A percentile compares a stretch with the other conserved stretches of the same genome.
phyloP scores from a whole-genome alignment of 2,888 invertebrate species.

The Parelbella ahira region DNA sequence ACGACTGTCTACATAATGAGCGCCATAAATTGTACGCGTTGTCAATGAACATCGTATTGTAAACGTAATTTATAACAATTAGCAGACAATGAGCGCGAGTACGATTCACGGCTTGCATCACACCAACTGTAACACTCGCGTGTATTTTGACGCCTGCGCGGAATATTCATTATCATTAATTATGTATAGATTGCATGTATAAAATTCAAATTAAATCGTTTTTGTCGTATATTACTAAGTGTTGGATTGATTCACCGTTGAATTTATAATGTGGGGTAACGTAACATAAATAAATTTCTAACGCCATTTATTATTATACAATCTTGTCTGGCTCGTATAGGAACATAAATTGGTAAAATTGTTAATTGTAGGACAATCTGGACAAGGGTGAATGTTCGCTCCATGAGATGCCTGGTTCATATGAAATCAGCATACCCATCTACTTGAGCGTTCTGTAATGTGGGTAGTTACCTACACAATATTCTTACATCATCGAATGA shows the following conservation, averaged over 20 bases:
- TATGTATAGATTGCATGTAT: slow-evolving; percentile 19
- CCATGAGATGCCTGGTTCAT: too few species aligned
- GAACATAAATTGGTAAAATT: too few species aligned
- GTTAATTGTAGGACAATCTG: too few species aligned
- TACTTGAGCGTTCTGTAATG: too few species aligned
- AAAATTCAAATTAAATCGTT: slow-evolving; percentile 16
- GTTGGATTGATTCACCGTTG: slow-evolving; percentile 19
- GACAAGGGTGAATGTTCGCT: too few species aligned
- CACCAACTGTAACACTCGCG: background rate
- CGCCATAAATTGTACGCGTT: slow-evolving; percentile 16
- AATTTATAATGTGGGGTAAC: slow-evolving; percentile 2
- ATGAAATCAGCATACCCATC: too few species aligned
- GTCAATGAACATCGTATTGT: slow-evolving; percentile 18
- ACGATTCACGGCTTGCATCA: slow-evolving; percentile 23
- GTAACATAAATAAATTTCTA: too few species aligned
- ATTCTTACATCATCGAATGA: too few species aligned
- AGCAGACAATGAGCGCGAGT: slow-evolving; percentile 21
- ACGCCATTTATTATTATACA: too few species aligned
- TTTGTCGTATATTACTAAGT: slow-evolving; percentile 13
- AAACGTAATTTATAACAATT: slow-evolving; percentile 24
- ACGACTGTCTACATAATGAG: slow-evolving; percentile 14
- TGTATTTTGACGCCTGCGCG: slow-evolving; percentile 23
- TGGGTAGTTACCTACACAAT: too few species aligned
- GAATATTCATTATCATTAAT: slow-evolving; percentile 13
- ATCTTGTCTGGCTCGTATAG: too few species aligned